These are phyloP conservation scores for Ichneumon xanthorius DNA, from an alignment of 2,888 invertebrate species.

Conservation along the genomic window DNA sequence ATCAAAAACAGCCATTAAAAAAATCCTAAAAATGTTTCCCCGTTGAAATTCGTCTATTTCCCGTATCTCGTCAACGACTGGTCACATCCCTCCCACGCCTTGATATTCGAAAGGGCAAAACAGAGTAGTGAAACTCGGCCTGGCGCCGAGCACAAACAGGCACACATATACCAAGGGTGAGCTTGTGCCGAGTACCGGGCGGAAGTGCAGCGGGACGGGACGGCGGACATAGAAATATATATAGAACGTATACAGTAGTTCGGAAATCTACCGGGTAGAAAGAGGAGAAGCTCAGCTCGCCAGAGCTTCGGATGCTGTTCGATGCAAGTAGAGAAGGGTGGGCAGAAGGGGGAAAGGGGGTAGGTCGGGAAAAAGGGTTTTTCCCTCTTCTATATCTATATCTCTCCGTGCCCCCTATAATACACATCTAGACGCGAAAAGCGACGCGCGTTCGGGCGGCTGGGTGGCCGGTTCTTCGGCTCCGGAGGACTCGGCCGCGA, in stretches of 20 bases:
- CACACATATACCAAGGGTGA: constrained; percentile 8
- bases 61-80: neutral
- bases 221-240: neutral
- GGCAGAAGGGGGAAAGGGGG: constrained; percentile 66
- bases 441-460: constrained; percentile 66
- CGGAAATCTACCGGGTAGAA: constrained; percentile 16
- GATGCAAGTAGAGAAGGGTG: constrained; percentile 68
- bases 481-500: constrained; percentile 65
- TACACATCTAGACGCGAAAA: constrained; percentile 49
- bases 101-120: neutral
- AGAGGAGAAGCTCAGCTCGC: constrained; percentile 16
- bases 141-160: neutral
- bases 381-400: constrained; percentile 35
- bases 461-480: constrained; percentile 57
- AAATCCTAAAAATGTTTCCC: neutral
- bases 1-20: neutral
- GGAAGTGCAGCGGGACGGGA: constrained; percentile 23
- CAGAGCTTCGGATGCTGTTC: constrained; percentile 60
- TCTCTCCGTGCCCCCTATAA: neutral
- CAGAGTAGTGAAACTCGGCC: neutral
- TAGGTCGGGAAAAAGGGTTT: constrained; percentile 27
- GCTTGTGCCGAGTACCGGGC: constrained; percentile 44
- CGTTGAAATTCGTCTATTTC: neutral
- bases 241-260: constrained; percentile 38
- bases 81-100: neutral